Base-by-base conservation (phyloP, 1,140 invertebrate genomes). In the Wasmannia auropunctata region DNA sequence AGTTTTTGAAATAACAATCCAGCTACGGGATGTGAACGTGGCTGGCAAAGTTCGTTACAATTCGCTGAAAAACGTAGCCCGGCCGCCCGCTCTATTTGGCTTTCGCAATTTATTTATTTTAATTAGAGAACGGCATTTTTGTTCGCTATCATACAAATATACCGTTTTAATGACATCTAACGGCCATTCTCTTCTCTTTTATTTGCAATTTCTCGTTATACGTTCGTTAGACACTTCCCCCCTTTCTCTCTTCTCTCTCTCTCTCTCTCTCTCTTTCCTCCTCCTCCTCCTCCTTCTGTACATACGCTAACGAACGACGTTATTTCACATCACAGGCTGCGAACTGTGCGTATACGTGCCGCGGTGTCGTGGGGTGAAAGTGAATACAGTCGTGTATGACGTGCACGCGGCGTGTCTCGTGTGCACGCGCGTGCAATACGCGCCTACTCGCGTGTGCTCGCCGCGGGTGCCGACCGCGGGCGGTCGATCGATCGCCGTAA, bases 281-380 rank as follows among this genome's bases (percentile, higher is more conserved):
- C 16, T 19, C 6, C 7, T 43, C n/a, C 10, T 58, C 7, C 16
- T 5, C 22, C 19, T 6, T 28, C 16, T n/a, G 43, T 11, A n/a
- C 34, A 25, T 85, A 43, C n/a, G 54, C 11, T 89, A 89, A 85
- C 65, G 88, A 75, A 88, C 69, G 56, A 58, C 49, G 63, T 86
- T 74, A 67, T 80, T 70, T 75, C 58, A 43, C 40, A 8, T 37
- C 65, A 46, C 46, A 80, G 76, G 43, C 40, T 22, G 70, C 56
- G 60, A 79, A 54, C 40, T 40, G 63, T 60, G 51, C 75, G 63
- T 25, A n/a, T n/a, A 63, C 76, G 58, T 46, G 49, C 43, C 62
- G 85, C 46, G 43, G 58, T 37, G 56, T 70, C 85, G 79, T 34
- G 76, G 69, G 86, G 90, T 90, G 91, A 91, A 91, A 91, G 90